Evolutionary conservation across 2,888 invertebrate species (phyloP), one percentile per base, ranked within the genome.

Genomic region (Amphipyra berbera): DNA sequence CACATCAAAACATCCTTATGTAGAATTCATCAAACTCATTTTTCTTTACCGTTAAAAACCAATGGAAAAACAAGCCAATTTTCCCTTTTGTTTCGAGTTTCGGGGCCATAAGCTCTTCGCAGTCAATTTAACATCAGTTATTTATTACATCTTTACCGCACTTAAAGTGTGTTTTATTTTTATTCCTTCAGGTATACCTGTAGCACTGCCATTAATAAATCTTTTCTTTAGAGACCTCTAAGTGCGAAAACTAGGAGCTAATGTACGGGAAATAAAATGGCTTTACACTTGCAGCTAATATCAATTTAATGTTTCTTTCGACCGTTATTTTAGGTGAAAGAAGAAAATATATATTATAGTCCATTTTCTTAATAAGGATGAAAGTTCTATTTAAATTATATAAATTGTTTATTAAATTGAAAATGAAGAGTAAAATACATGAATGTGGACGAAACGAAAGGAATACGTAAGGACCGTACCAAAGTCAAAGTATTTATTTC

Each of bases 121-220:
- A 92, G 90, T 91, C 92, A 93, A 93, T 93, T 93, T 92, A 93
- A 92, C 92, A 90, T 90, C 84, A 84, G 90, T 88, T 91, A 92
- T 92, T 92, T 92, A 93, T 92, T 90, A 86, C 90, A 81, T 88
- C 89, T 90, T 92, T 89, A 88, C 86, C 85, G 87, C 88, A 89
- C 89, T 91, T 88, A 88, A 86, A 86, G 79, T 83, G 86, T 87
- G 80, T 86, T 89, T 89, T 90, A 88, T 89, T 89, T 89, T 86
- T 88, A 86, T 88, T 87, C 76, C 76, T 82, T 76, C 62, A 73
- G 77, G 71, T 82, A 70, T 88, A 89, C 88, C 86, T 87, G 89
- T 87, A 74, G 84, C 81, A 13, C 64, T 56, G 64, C 73, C 72
- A 73, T 86, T 88, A 83, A 85, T 86, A 91, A 91, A 91, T 91